phyloP scores from a whole-genome alignment of 2,797 vertebrate genomes.

The Masticophis lateralis region DNA sequence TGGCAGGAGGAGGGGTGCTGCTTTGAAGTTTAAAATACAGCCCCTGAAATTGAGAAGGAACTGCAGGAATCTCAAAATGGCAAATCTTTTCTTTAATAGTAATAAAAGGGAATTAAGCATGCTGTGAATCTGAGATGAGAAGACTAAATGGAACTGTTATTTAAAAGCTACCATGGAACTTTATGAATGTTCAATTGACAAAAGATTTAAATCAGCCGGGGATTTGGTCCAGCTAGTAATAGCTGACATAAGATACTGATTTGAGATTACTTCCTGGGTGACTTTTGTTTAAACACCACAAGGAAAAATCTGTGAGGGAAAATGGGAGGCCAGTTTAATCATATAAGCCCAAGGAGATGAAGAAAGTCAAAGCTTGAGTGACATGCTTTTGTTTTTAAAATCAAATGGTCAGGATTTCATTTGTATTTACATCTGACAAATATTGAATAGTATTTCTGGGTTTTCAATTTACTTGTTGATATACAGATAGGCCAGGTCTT shows the following conservation, averaged over 20 bases:
- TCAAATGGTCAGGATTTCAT: conserved; percentile 5
- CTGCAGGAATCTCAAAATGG: neutral
- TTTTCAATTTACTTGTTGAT: neutral
- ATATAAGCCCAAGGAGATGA: neutral
- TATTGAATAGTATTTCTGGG: neutral
- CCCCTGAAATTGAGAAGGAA: neutral
- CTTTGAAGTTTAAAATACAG: conserved; percentile 20
- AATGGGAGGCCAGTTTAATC: neutral
- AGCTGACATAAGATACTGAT: neutral
- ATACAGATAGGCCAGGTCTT: neutral
- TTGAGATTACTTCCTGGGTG: neutral
- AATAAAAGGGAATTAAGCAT: neutral
- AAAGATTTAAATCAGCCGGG: neutral
- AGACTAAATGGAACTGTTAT: conserved; percentile 7
- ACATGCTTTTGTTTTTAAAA: neutral
- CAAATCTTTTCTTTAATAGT: neutral
- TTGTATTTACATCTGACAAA: neutral
- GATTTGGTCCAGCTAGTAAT: neutral
- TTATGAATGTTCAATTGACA: conserved; percentile 8
- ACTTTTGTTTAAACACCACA: conserved; percentile 21
- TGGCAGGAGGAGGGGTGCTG: neutral
- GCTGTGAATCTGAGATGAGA: neutral
- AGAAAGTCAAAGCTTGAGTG: neutral
- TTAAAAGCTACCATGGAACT: conserved; percentile 7
- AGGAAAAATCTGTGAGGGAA: neutral